phyloP scores from a whole-genome alignment of 2,888 invertebrate genomes.

The Xestoiulus laeticollis region DNA sequence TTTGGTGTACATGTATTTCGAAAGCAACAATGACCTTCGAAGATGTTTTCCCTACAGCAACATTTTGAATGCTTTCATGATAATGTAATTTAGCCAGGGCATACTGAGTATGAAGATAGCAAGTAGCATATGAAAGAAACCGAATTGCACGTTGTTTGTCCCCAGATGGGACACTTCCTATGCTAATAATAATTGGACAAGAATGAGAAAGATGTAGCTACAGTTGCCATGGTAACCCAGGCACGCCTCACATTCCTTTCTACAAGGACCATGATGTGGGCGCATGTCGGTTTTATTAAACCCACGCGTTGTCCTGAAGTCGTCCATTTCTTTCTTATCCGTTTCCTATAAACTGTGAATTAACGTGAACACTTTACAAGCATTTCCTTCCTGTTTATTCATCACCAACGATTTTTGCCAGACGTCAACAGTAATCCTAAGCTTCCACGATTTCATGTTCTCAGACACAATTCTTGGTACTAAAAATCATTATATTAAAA shows the following conservation, averaged over 20 bases:
- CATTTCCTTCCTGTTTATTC: not conserved
- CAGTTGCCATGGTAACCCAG: not conserved
- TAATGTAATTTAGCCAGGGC: slow-evolving; percentile 24
- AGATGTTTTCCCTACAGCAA: not conserved
- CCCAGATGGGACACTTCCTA: slow-evolving; percentile 35
- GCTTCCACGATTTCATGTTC: not conserved
- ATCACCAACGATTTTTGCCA: not conserved
- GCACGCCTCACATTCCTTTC: not conserved
- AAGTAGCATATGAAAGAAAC: not conserved
- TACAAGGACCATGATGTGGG: not conserved
- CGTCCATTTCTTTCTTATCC: not conserved
- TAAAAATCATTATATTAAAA: not conserved
- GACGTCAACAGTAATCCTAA: not conserved
- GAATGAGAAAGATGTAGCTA: not conserved
- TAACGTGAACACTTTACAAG: not conserved
- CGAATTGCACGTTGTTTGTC: not conserved
- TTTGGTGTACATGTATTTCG: not conserved
- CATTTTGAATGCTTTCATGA: slow-evolving; percentile 16
- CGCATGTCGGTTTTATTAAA: not conserved
- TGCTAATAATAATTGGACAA: slow-evolving; percentile 38
- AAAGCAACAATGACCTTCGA: slow-evolving; percentile 16
- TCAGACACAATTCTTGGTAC: slow-evolving; percentile 6
- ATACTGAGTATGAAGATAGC: not conserved
- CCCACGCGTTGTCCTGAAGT: not conserved
- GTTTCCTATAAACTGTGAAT: slow-evolving; percentile 2